Conservation (phyloP, 2,888 invertebrate species). For the Troides helena region DNA sequence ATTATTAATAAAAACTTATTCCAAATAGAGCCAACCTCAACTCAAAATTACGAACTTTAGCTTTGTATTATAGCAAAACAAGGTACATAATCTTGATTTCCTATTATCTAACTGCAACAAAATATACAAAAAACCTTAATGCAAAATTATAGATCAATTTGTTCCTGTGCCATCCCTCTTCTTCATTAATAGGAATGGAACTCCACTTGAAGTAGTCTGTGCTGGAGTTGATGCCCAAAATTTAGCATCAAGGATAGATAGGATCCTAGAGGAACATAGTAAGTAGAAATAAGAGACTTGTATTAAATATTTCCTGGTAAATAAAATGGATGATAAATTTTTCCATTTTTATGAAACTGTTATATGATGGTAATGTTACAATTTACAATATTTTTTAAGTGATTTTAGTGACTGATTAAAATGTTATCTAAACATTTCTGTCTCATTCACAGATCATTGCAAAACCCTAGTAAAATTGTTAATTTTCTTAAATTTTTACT, state of each 20-base stretch:
- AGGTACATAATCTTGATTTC: background rate
- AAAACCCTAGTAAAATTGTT: too few species aligned
- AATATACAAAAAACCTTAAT: slow-evolving; percentile 35
- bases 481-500: too few species aligned
- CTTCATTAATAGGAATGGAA: slow-evolving; percentile 91
- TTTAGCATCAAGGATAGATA: slow-evolving; percentile 83
- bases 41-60: too few species aligned
- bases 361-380: too few species aligned
- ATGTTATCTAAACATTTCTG: too few species aligned
- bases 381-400: too few species aligned
- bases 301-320: background rate
- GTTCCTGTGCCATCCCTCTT: slow-evolving; percentile 90
- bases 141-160: slow-evolving; percentile 80
- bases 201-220: slow-evolving; percentile 88
- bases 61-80: background rate
- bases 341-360: too few species aligned
- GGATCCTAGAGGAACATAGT: slow-evolving; percentile 79
- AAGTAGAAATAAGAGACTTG: slow-evolving; percentile 42
- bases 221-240: slow-evolving; percentile 77
- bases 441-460: too few species aligned
- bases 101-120: background rate
- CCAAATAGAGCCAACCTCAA: too few species aligned
- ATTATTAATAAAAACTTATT: too few species aligned
- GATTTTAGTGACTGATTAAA: too few species aligned
- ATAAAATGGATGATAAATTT: too few species aligned